phyloP scores from a whole-genome alignment of 1,140 invertebrate genomes.

The Euschistus heros region DNA sequence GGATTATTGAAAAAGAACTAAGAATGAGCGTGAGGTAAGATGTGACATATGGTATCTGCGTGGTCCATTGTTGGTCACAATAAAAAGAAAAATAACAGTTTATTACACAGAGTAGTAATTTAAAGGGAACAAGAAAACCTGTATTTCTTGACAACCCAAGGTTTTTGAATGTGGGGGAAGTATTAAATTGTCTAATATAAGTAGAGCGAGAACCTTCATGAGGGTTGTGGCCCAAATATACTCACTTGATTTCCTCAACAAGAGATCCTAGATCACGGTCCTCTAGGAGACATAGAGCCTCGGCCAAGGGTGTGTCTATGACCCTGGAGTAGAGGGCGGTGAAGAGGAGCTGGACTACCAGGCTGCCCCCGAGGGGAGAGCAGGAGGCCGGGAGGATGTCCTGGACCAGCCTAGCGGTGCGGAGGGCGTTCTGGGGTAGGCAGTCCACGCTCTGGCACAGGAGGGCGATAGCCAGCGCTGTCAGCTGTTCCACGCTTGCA shows the following conservation, averaged over 20 bases:
- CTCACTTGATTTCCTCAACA: conserved; percentile 47
- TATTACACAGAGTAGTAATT: no score
- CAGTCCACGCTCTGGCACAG: conserved; percentile 53
- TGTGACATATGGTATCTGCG: no score
- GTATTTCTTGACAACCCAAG: no score
- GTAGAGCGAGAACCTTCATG: no score
- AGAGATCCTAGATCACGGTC: conserved; percentile 59
- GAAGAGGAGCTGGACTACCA: conserved; percentile 47
- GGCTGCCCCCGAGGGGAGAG: conserved; percentile 49
- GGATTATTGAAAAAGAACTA: no score
- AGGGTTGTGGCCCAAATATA: no score
- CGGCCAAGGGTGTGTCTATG: conserved; percentile 41
- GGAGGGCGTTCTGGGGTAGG: conserved; percentile 44
- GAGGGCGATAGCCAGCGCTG: conserved; percentile 56
- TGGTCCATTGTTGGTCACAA: no score
- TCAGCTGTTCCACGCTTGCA: conserved; percentile 31
- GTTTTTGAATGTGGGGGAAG: no score
- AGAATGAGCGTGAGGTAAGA: no score
- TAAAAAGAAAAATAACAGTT: no score
- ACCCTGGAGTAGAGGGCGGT: conserved; percentile 35
- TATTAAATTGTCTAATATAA: no score
- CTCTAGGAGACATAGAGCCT: conserved; percentile 60
- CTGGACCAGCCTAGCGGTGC: conserved; percentile 45
- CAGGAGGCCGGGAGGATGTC: conserved; percentile 53
- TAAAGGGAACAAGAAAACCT: no score